Base-by-base conservation (phyloP, 2,113 vertebrate species). In the Rhynchopsitta pachyrhyncha region DNA sequence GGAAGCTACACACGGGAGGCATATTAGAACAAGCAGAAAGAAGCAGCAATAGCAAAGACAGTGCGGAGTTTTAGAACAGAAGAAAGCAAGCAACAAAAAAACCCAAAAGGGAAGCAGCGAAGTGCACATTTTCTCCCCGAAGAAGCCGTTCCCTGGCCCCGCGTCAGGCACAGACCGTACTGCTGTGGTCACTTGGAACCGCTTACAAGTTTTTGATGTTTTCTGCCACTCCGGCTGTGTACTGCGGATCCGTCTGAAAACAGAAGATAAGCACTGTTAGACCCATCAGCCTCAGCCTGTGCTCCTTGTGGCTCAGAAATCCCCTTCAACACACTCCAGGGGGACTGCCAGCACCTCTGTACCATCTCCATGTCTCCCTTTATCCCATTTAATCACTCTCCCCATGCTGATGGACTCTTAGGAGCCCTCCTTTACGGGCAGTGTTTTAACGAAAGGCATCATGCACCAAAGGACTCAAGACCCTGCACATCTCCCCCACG, bases 181-280 rank as follows among this genome's bases (percentile, higher is more conserved):
- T 1, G 9, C 57, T 3, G 5, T 49, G 81, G 23, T 16, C 10
- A 49, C 37, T 57, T 11, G 46, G 76, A 78, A 82, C 60, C 89
- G 98, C 98, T 98, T 98, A 99, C 98, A 98, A 96, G 97, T 92
- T 98, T 96, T 98, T 98, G 94, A 99, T 98, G 91, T 98, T 98
- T 77, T 98, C 98, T 66, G 98, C 98, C 89, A 98, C 98, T 86
- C 97, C 94, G 0, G 98, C 97, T 46, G 98, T 98, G 94, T 98
- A 99, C 95, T 98, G 98, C 1, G 97, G 95, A 91, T 99, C 98
- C 0, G 98, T 98, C 98, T 99, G 97, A 37, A 97, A 95, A 77
- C 66, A 97, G 88, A 98, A 95, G 97, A 80, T 88, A 96, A 92
- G 69, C 57, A 82, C 14, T 1, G 33, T 95, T 93, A 97, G 85